Evolutionary conservation across 1,140 invertebrate species (phyloP), one percentile per base, ranked within the genome.

Genomic region (Wasmannia auropunctata): DNA sequence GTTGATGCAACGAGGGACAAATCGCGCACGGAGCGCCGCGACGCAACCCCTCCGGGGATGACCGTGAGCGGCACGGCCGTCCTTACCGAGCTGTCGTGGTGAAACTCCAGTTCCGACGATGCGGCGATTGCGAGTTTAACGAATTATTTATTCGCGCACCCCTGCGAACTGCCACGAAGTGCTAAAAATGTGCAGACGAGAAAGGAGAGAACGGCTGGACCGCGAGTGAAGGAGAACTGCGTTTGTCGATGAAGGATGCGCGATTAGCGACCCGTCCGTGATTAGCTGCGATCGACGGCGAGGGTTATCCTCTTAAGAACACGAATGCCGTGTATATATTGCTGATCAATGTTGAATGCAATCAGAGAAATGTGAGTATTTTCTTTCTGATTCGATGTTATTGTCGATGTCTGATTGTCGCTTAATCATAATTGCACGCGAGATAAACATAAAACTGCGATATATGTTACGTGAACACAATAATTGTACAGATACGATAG

Each of bases 1-100:
- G 51, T 51, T 43, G 49, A n/a, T 54, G 54, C 25, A 51, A 58
- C 77, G 62, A 86, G 65, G 25, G 62, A 54, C 31, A 60, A 49
- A 58, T 56, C 67, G 79, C 67, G 79, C 37, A 54, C 37, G 51
- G 79, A 74, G 51, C 67, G 79, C 37, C 79, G 67, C 65, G 79
- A 74, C 67, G 79, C 79, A 74, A 58, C 43, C 37, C 58, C n/a
- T 56, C 58, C 31, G 56, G 58, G 81, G 67, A 25, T 60, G 79
- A 74, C 70, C 25, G 25, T 56, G 67, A 74, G 40, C 25, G 67
- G 51, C 43, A n/a, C n/a, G n/a, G 25, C 19, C 65, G 34, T 63
- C n/a, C 34, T 40, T 56, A 25, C 25, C 34, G 51, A 72, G 79
- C 40, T 72, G 25, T 72, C 65, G 49, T 16, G 25, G 4, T 74